These are phyloP conservation scores for Morpho deidamia DNA, from an alignment of 2,888 invertebrate genomes.

Conservation along the genomic window DNA sequence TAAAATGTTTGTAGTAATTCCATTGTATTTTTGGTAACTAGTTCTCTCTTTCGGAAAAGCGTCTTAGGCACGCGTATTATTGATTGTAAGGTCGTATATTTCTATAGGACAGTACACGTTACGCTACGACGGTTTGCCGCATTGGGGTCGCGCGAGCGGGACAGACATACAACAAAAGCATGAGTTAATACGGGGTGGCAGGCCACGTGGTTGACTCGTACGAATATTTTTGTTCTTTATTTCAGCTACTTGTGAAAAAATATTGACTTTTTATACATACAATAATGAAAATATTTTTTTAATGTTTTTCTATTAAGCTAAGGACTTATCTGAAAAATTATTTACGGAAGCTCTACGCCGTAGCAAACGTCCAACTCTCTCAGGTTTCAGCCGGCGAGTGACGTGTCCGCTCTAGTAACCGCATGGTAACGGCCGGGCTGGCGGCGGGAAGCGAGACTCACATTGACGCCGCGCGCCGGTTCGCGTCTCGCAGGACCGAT, in stretches of 20 bases:
- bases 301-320: too few species aligned
- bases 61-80: constrained; percentile 30
- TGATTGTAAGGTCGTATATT: constrained; percentile 35
- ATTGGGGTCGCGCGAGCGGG: constrained; percentile 56
- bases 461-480: constrained; percentile 29
- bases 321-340: too few species aligned
- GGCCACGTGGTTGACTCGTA: constrained; percentile 12
- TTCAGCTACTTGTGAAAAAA: too few species aligned
- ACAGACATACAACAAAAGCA: constrained; percentile 31
- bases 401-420: constrained; percentile 33
- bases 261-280: too few species aligned
- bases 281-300: too few species aligned
- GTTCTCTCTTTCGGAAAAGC: not conserved
- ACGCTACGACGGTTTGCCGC: constrained; percentile 65
- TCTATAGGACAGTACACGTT: constrained; percentile 50
- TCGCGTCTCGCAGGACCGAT: constrained; percentile 20
- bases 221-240: not conserved
- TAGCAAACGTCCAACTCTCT: constrained; percentile 3
- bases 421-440: constrained; percentile 31
- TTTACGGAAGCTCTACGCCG: not conserved
- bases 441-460: constrained; percentile 27
- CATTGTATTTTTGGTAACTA: too few species aligned
- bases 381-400: constrained; percentile 38
- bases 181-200: constrained; percentile 25
- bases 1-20: too few species aligned